Evolutionary conservation across 2,888 invertebrate genomes (phyloP), one percentile per base, ranked within the genome.

Genomic region (Lamproptera curius): DNA sequence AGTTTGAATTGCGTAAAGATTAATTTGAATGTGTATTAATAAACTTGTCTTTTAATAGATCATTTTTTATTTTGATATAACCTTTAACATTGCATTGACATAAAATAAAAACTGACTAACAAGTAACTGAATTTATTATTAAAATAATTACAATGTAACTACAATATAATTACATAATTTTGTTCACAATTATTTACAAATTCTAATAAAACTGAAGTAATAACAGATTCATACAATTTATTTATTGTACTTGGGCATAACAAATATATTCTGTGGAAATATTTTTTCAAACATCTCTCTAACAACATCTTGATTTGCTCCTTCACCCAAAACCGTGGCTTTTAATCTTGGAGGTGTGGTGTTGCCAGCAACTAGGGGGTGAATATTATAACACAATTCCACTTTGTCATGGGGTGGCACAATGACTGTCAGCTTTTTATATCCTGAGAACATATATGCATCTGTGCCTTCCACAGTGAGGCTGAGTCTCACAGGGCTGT

Each of bases 371-470:
- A 92, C 87, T 57, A 95, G 80, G 0, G 96, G 96, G 61, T 95
- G 93, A 51, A 96, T 88, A 68, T 95, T 95, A 87, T 95, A 96
- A 59, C 91, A 89, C 28, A 94, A 70, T 50, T 89, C 89, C 51
- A 90, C 89, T 50, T 80, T 85, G 28, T 90, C 90, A 51, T 89
- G 88, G 0, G 94, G 93, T 39, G 93, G 84, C 45, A 91, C 78
- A 11, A 89, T 89, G 13, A 90, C 77, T 28, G 85, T 82, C 57
- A 89, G 93, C 89, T 97, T 95, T 82, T 96, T 97, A 67, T 97
- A 96, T 1, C 98, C 98, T 51, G 97, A 93, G 82, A 96, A 97
- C 94, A 98, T 97, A 73, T 98, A 98, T 33, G 94, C 94, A 73
- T 98, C 97, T 50, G 92, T 94, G 5, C 93, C 92, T 61, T 96